phyloP scores from a whole-genome alignment of 37 sponge, comb jelly and placozoan genomes.

The Spongia lamella region DNA sequence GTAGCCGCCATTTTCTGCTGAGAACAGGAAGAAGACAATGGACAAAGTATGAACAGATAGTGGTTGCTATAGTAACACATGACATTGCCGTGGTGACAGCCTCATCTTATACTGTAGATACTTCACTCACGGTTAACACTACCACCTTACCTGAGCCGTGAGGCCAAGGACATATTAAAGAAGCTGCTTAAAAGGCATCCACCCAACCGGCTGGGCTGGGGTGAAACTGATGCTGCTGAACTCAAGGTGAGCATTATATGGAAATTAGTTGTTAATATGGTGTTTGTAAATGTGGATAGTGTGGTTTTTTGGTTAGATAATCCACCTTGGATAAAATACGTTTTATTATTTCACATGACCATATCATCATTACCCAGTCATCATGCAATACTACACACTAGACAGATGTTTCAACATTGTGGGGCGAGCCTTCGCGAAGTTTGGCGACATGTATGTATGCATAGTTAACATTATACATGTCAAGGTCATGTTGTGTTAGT shows the following conservation, averaged over 20 bases:
- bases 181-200: slow-evolving; percentile 81
- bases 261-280: not conserved
- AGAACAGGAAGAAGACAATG: slow-evolving; percentile 95
- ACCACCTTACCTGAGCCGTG: slow-evolving; percentile 84
- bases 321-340: too few relatives aligned
- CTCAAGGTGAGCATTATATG: too few relatives aligned
- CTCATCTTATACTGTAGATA: slow-evolving; percentile 66
- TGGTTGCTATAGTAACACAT: slow-evolving; percentile 22
- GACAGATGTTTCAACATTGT: too few relatives aligned
- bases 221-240: slow-evolving; percentile 65
- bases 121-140: too few relatives aligned
- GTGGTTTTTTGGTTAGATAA: too few relatives aligned
- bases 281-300: not conserved
- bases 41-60: slow-evolving; percentile 60
- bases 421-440: too few relatives aligned
- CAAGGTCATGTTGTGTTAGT: too few relatives aligned
- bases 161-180: slow-evolving; percentile 80
- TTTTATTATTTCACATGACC: too few relatives aligned
- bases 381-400: too few relatives aligned
- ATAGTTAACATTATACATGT: too few relatives aligned
- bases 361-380: too few relatives aligned
- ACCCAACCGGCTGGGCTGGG: slow-evolving; percentile 77
- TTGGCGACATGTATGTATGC: too few relatives aligned
- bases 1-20: slow-evolving; percentile 97
- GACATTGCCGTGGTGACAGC: slow-evolving; percentile 23